These are phyloP conservation scores for Cerceris rybyensis DNA, from an alignment of 2,888 invertebrate species.

Conservation along the genomic window DNA sequence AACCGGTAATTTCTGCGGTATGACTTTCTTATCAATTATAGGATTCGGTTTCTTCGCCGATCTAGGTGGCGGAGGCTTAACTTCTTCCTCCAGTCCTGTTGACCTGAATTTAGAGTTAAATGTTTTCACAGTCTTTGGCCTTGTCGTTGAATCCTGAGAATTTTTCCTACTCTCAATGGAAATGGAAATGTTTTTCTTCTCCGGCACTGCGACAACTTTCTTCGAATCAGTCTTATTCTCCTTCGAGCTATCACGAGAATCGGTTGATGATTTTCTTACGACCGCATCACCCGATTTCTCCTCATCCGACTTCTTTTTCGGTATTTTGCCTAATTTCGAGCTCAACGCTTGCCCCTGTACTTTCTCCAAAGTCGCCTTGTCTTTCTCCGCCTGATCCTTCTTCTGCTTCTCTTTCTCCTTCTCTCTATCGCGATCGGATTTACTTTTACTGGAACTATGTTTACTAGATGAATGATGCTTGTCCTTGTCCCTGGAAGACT, in stretches of 20 bases:
- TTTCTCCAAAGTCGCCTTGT: constrained; percentile 87
- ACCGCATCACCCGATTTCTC: constrained; percentile 75
- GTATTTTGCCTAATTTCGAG: constrained; percentile 89
- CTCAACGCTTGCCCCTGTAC: constrained; percentile 87
- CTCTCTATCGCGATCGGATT: constrained; percentile 78
- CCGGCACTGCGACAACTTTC: constrained; percentile 77
- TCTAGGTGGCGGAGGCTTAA: constrained; percentile 92
- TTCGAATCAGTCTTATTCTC: constrained; percentile 77
- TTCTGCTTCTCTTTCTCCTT: constrained; percentile 82
- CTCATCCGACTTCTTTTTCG: constrained; percentile 86
- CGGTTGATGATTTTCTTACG: constrained; percentile 73
- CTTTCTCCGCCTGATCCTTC: constrained; percentile 85
- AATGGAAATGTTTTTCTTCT: constrained; percentile 89
- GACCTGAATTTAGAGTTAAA: constrained; percentile 95
- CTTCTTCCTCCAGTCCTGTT: constrained; percentile 94
- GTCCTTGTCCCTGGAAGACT: constrained; percentile 77
- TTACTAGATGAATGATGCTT: constrained; percentile 71
- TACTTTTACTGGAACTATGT: constrained; percentile 69
- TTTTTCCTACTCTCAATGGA: constrained; percentile 90
- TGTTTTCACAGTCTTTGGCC: constrained; percentile 95
- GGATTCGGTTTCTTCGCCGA: constrained; percentile 85
- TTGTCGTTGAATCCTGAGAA: constrained; percentile 85
- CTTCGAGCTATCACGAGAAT: constrained; percentile 78
- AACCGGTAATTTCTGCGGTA: constrained; percentile 82
- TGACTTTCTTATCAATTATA: constrained; percentile 72